These are phyloP conservation scores for Gryllus longicercus DNA, from an alignment of 2,888 invertebrate genomes.

Conservation along the genomic window DNA sequence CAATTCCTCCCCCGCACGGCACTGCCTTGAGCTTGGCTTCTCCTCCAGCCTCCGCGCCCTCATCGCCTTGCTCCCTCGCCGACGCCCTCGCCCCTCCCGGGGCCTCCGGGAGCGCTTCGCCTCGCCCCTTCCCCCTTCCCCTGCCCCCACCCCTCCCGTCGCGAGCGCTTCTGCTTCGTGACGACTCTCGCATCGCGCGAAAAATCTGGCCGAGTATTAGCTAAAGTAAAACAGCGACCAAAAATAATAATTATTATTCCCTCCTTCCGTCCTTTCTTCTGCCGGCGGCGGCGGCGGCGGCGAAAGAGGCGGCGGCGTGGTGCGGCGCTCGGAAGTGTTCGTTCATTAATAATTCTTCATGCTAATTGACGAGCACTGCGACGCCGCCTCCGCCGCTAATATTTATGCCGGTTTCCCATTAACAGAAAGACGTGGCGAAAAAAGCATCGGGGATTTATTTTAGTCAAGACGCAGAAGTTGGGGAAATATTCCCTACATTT, in stretches of 20 bases:
- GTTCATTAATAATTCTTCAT: constrained; percentile 34
- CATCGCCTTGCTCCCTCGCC: background rate
- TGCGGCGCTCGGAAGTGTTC: constrained; percentile 26
- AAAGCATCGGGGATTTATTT: constrained; percentile 29
- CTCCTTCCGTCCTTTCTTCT: constrained; percentile 29
- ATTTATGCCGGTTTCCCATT: constrained; percentile 31
- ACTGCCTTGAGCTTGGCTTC: background rate
- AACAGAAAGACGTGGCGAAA: constrained; percentile 25
- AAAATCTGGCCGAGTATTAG: constrained; percentile 4
- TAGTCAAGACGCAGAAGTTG: constrained; percentile 27
- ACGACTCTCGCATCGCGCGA: background rate
- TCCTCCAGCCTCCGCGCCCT: background rate
- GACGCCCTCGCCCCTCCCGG: background rate
- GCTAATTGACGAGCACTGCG: constrained; percentile 30
- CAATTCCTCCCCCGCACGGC: no score
- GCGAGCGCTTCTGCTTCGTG: background rate
- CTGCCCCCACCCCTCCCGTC: background rate
- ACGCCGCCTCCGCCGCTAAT: constrained; percentile 21
- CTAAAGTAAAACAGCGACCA: constrained; percentile 30
- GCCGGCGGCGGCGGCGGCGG: background rate
- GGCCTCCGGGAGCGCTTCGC: background rate
- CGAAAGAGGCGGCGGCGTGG: background rate
- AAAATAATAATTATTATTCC: constrained; percentile 32
- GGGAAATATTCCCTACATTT: constrained; percentile 19
- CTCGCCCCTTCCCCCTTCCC: background rate